A percentile compares a stretch with the other conserved stretches of the same genome.
Conservation (phyloP, 2,888 invertebrate genomes). For the Philereme transversata region DNA sequence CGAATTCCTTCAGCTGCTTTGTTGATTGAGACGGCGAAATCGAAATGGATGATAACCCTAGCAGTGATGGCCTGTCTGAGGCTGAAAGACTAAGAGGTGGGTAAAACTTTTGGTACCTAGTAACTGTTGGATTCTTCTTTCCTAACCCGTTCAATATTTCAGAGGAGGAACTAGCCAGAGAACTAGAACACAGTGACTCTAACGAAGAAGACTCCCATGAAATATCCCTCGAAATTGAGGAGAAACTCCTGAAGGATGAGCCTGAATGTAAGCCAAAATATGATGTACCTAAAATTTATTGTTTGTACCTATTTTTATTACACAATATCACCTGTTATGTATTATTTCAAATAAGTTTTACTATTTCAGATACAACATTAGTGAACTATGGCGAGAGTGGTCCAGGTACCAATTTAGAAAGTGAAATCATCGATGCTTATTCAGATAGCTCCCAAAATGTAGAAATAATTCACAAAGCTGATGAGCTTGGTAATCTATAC, state of each 20-base stretch:
- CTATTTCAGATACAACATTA: slow-evolving; percentile 69
- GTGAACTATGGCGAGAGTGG: slow-evolving; percentile 72
- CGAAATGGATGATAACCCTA: slow-evolving; percentile 53
- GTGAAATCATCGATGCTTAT: slow-evolving; percentile 65
- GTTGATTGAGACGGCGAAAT: neutral
- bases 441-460: slow-evolving; percentile 68
- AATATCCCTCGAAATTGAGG: slow-evolving; percentile 77
- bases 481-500: slow-evolving; percentile 76
- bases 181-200: slow-evolving; percentile 79
- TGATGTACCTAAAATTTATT: neutral
- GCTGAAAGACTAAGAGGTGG: slow-evolving; percentile 71
- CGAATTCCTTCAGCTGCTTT: neutral
- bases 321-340: no score
- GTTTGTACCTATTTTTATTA: no score
- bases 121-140: neutral
- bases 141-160: slow-evolving; percentile 35
- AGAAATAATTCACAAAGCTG: slow-evolving; percentile 65
- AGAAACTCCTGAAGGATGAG: slow-evolving; percentile 77
- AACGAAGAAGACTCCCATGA: slow-evolving; percentile 79
- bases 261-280: slow-evolving; percentile 69
- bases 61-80: slow-evolving; percentile 66
- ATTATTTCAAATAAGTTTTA: neutral
- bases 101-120: neutral
- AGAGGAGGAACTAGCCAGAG: slow-evolving; percentile 77
- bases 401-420: slow-evolving; percentile 54